phyloP scores from a whole-genome alignment of 2,797 vertebrate genomes.

The Neosilurus hyrtlii region DNA sequence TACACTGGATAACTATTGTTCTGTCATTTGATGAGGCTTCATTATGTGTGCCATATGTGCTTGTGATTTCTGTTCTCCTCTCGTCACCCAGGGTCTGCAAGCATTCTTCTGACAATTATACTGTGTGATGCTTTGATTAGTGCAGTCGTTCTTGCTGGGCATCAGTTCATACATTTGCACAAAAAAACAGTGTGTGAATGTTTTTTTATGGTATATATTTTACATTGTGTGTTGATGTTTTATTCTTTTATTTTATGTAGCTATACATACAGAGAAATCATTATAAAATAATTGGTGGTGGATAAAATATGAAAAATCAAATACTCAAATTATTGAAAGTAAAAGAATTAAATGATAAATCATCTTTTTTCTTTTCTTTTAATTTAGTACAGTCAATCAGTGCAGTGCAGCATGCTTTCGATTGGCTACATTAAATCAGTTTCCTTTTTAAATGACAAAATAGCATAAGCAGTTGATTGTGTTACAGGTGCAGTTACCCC shows the following conservation, averaged over 20 bases:
- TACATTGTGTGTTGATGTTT: neutral
- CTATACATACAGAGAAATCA: conserved; percentile 11
- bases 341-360: neutral
- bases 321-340: neutral
- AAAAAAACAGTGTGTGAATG: conserved; percentile 5
- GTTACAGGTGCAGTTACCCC: neutral
- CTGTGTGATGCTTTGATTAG: conserved; percentile 41
- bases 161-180: neutral
- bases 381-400: neutral
- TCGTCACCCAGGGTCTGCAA: conserved; percentile 20
- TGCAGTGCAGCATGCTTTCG: no score
- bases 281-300: neutral
- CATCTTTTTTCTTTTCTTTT: neutral
- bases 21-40: conserved; percentile 33
- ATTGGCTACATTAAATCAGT: neutral
- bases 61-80: conserved; percentile 23
- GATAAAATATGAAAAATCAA: neutral
- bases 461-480: neutral
- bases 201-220: neutral
- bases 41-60: conserved; percentile 14
- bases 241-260: no score
- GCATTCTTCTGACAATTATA: conserved; percentile 34
- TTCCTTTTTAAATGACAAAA: neutral
- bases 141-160: conserved; percentile 11
- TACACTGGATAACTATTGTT: conserved; percentile 29